phyloP scores from a whole-genome alignment of 2,113 vertebrate genomes.

The Heterotilapia buettikoferi region DNA sequence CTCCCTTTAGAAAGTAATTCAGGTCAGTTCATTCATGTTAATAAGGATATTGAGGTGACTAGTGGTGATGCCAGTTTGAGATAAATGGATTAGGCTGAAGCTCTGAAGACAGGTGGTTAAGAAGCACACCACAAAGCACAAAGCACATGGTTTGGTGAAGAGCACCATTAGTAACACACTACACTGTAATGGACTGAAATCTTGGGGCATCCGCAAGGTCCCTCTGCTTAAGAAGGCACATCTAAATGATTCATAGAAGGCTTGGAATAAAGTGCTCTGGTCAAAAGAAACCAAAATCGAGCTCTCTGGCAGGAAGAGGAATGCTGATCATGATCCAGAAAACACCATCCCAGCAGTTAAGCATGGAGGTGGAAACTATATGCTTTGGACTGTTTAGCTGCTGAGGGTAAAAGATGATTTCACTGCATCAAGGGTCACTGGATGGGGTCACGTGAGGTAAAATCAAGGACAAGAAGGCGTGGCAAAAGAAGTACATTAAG shows the following conservation, averaged over 20 bases:
- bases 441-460: background rate
- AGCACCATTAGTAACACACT: background rate
- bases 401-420: fast-evolving
- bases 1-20: background rate
- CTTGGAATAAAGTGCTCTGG: background rate
- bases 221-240: background rate
- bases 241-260: background rate
- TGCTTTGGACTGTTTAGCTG: background rate
- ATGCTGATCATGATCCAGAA: background rate
- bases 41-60: background rate
- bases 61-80: background rate
- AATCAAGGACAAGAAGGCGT: background rate
- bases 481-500: background rate
- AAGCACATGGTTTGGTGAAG: background rate
- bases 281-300: background rate
- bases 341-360: background rate
- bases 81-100: constrained; percentile 22
- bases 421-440: background rate
- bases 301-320: background rate
- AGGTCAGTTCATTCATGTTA: background rate
- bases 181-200: background rate
- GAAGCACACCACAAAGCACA: background rate
- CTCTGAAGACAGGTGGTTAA: background rate
- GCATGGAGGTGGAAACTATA: background rate
- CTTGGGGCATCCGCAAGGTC: background rate